Percentiles rank a stretch among this genome's conserved stretches.
Evolutionary conservation across 2,797 vertebrate species (phyloP).

Genomic region (Trichosurus vulpecula): DNA sequence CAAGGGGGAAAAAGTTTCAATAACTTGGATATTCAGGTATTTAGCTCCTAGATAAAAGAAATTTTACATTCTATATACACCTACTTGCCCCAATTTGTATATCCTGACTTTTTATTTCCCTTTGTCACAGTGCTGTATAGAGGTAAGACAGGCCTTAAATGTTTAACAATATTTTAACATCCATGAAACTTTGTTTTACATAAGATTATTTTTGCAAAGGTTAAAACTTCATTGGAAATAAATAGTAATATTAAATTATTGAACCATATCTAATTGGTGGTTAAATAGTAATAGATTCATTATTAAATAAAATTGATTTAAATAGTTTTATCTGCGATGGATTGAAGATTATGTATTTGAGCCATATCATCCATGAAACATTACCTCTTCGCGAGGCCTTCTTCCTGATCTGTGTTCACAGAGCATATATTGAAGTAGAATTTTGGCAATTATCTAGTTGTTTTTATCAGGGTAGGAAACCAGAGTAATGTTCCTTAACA

Average conservation of each 20-base stretch:
- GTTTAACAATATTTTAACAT: slow-evolving; percentile 10
- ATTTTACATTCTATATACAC: not conserved
- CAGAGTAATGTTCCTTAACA: slow-evolving; percentile 1
- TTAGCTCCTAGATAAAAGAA: not conserved
- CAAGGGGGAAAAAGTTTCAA: not conserved
- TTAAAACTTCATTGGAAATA: slow-evolving; percentile 30
- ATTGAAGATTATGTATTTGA: slow-evolving; percentile 17
- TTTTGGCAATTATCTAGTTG: slow-evolving; percentile 17
- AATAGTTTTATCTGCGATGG: not conserved
- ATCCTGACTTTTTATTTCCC: slow-evolving; percentile 57
- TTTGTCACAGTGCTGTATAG: slow-evolving; percentile 42
- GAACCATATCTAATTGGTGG: slow-evolving; percentile 16
- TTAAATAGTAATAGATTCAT: slow-evolving; percentile 26
- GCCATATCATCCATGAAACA: slow-evolving; percentile 13
- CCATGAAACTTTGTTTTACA: slow-evolving; percentile 17
- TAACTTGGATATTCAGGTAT: slow-evolving; percentile 6
- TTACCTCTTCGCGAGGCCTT: slow-evolving; percentile 39
- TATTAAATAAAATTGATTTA: not conserved
- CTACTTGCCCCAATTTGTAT: slow-evolving; percentile 40
- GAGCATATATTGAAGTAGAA: slow-evolving; percentile 44
- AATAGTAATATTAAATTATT: slow-evolving; percentile 15
- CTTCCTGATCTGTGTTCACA: slow-evolving; percentile 37
- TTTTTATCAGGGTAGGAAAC: slow-evolving; percentile 32
- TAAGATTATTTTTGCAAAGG: not conserved
- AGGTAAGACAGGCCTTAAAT: slow-evolving; percentile 13